phyloP scores from a whole-genome alignment of 2,113 vertebrate species.

The Lutjanus erythropterus region DNA sequence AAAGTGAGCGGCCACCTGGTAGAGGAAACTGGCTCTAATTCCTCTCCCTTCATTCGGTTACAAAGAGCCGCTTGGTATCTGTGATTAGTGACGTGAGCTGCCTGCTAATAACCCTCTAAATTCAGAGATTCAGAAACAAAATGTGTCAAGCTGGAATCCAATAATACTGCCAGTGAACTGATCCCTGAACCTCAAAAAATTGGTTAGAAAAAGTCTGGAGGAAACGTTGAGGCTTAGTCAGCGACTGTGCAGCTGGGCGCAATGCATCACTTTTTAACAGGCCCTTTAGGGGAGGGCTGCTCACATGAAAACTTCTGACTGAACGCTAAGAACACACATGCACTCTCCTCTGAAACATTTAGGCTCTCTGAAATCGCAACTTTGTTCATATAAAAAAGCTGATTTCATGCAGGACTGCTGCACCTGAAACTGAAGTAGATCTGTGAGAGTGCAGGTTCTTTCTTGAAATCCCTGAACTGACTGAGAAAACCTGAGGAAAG shows the following conservation, averaged over 20 bases:
- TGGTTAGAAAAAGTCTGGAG: conserved; percentile 6
- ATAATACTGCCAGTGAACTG: not conserved
- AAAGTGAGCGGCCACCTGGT: conserved; percentile 47
- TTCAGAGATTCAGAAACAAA: conserved; percentile 35
- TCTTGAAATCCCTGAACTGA: not conserved
- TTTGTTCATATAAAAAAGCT: not conserved
- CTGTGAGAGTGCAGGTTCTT: not conserved
- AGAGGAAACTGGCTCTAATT: conserved; percentile 29
- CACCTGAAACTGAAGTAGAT: not conserved
- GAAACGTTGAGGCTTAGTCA: not conserved
- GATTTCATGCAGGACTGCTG: not conserved
- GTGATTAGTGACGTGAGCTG: conserved; percentile 31
- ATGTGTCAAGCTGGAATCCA: conserved; percentile 22
- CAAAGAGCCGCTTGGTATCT: conserved; percentile 36
- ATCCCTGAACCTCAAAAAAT: conserved; percentile 3
- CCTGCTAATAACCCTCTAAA: conserved; percentile 13
- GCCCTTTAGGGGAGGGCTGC: not conserved
- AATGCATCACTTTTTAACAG: conserved; percentile 17
- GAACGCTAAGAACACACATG: not conserved
- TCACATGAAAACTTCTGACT: not conserved
- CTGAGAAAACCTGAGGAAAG: not conserved
- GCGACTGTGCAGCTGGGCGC: not conserved
- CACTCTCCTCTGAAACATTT: not conserved
- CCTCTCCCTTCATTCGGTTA: conserved; percentile 30
- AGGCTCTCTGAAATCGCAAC: not conserved